phyloP scores from a whole-genome alignment of 2,888 invertebrate species.

The Gnatocerus cornutus region DNA sequence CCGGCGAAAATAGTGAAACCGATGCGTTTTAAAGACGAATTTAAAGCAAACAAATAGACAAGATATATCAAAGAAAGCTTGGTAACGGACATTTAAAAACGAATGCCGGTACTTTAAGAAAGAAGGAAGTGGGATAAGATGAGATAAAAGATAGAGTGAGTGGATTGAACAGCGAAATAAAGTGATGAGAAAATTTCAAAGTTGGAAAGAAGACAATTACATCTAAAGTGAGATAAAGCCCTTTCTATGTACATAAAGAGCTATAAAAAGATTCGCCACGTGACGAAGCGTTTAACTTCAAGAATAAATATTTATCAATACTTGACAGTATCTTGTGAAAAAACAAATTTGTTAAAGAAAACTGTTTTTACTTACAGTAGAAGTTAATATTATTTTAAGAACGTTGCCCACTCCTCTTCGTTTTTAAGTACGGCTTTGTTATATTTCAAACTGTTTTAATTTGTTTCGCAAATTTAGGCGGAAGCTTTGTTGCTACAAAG shows the following conservation, averaged over 20 bases:
- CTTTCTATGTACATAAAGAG: conserved; percentile 51
- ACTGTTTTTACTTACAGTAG: conserved; percentile 1
- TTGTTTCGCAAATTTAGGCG: conserved; percentile 34
- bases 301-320: conserved; percentile 18
- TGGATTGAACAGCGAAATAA: conserved; percentile 68
- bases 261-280: conserved; percentile 54
- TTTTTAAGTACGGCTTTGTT: conserved; percentile 31
- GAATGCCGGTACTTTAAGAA: conserved; percentile 66
- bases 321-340: conserved; percentile 8
- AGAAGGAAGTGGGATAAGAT: conserved; percentile 66
- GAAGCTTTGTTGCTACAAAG: conserved; percentile 35
- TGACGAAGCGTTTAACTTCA: conserved; percentile 43
- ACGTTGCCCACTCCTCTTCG: conserved; percentile 14
- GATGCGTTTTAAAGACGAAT: conserved; percentile 60
- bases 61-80: conserved; percentile 68
- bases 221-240: conserved; percentile 62
- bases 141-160: conserved; percentile 68
- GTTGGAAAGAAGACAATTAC: conserved; percentile 66
- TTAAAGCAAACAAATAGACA: conserved; percentile 67
- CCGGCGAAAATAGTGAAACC: conserved; percentile 52
- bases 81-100: conserved; percentile 66
- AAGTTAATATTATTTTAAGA: conserved; percentile 28
- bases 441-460: conserved; percentile 41
- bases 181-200: conserved; percentile 69
- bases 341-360: conserved; percentile 5